Evolutionary conservation across 2,113 vertebrate species (phyloP), one percentile per base, ranked within the genome.

Genomic region (Pagrus major): DNA sequence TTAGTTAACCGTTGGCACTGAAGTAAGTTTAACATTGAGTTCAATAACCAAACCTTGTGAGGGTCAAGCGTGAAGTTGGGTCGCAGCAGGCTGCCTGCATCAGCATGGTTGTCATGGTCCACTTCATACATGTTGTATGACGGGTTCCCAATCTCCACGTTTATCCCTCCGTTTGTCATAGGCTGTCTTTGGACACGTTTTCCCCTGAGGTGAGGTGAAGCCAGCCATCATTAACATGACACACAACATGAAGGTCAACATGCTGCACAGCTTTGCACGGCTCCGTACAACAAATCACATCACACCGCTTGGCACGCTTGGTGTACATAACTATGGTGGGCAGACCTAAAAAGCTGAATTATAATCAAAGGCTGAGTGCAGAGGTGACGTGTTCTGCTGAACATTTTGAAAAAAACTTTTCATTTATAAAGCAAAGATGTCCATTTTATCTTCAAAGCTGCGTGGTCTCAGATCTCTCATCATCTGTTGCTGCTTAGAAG

Each of bases 41-140:
- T 49, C 3, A 33, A 42, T 5, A 15, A 12, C 35, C 91, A 86
- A 93, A 99, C 98, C 97, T 99, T 99, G 77, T 97, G 96, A 91
- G 97, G 94, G 86, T 98, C 97, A 88, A 99, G 92, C 61, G 97
- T 96, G 88, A 99, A 99, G 92, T 97, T 96, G 82, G 97, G 95
- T 92, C 97, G 87, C 90, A 99, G 93, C 86, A 98, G 95, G 84
- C 96, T 96, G 79, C 97, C 97, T 83, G 95, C 95, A 71, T 95
- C 95, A 3, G 97, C 96, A 6, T 88, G 96, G 93, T 97, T 98
- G 89, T 97, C 96, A n/a, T 97, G 98, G 81, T 98, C 97, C 85
- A 99, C 96, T 85, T 99, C 98, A 84, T 99, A 99, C 98, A 99
- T 99, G 91, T 98, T 99, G 90, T 99, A 99, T 5, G 98, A 98